Base-by-base conservation (phyloP, 2,797 vertebrate species). In the Myotis findleyi region DNA sequence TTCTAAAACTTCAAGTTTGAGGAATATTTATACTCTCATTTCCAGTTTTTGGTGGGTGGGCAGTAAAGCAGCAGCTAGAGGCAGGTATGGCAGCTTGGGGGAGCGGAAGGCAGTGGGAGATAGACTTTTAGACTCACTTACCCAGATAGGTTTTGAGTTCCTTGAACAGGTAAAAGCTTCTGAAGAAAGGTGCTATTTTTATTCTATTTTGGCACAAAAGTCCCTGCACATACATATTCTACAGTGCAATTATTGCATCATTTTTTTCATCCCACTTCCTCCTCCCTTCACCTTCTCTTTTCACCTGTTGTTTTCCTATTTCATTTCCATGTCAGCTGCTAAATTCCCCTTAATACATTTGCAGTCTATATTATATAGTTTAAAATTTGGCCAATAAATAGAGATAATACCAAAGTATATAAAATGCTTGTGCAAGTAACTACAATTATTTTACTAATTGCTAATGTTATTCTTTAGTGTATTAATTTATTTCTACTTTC, bases 1-100 rank as follows among this genome's bases (percentile, higher is more conserved):
- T 81, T 89, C 81, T 33, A 76, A 96, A 93, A 94, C 92, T 92
- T 97, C 80, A 95, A 92, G 36, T 90, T 66, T 96, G 87, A 97
- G 38, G 83, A 91, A 82, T 95, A 94, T 95, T 96, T 93, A 76
- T 96, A 55, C 90, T 95, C 90, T 89, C 59, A 84, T 91, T 96
- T 94, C 23, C 27, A 77, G 44, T 64, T 89, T 96, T 91, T 96
- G 71, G 49, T 21, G 23, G 44, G 13, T 76, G 57, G 79, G n/a
- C 6, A 7, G 59, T 30, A n/a, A 66, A 90, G 47, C 27, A n/a
- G 62, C 27, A 38, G 18, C 38, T 21, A 7, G 12, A 38, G 41
- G 51, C 8, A 66, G 66, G 53, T 7, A 2, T 59, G 21, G 36
- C 18, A 2, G 36, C 16, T 20, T 2, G 2, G 21, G 2, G 2